phyloP scores from a whole-genome alignment of 2,888 invertebrate species.

The Cerastis rubricosa region DNA sequence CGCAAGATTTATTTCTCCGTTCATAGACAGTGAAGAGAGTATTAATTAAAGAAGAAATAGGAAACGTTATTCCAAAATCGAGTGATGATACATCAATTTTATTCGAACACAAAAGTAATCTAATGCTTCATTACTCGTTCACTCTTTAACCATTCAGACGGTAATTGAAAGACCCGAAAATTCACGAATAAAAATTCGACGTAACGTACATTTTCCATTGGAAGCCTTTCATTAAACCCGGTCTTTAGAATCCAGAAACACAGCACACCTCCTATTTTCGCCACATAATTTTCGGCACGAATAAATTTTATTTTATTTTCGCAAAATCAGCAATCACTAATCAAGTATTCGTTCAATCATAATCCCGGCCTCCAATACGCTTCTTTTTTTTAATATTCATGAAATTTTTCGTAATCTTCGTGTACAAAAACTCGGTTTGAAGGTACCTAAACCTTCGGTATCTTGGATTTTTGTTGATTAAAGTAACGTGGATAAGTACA shows the following conservation, averaged over 20 bases:
- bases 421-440: slow-evolving; percentile 52
- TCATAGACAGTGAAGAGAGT: neutral
- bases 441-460: slow-evolving; percentile 63
- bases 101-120: slow-evolving; percentile 52
- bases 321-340: slow-evolving; percentile 70
- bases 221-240: slow-evolving; percentile 57
- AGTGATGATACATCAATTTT: slow-evolving; percentile 52
- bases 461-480: slow-evolving; percentile 42
- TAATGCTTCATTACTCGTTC: slow-evolving; percentile 57
- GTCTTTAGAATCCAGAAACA: slow-evolving; percentile 55
- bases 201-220: slow-evolving; percentile 43
- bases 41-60: slow-evolving; percentile 45
- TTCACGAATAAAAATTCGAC: slow-evolving; percentile 52
- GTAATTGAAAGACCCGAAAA: slow-evolving; percentile 60
- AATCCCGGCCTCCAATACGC: slow-evolving; percentile 65
- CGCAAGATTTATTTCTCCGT: neutral
- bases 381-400: slow-evolving; percentile 68
- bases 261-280: slow-evolving; percentile 37
- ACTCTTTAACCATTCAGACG: slow-evolving; percentile 57
- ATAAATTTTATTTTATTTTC: slow-evolving; percentile 65
- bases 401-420: slow-evolving; percentile 63
- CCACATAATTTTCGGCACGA: slow-evolving; percentile 60
- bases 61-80: slow-evolving; percentile 21
- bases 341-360: slow-evolving; percentile 74
- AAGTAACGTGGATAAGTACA: slow-evolving; percentile 8